phyloP scores from a whole-genome alignment of 2,113 vertebrate species.

The Bujurquina vittata region DNA sequence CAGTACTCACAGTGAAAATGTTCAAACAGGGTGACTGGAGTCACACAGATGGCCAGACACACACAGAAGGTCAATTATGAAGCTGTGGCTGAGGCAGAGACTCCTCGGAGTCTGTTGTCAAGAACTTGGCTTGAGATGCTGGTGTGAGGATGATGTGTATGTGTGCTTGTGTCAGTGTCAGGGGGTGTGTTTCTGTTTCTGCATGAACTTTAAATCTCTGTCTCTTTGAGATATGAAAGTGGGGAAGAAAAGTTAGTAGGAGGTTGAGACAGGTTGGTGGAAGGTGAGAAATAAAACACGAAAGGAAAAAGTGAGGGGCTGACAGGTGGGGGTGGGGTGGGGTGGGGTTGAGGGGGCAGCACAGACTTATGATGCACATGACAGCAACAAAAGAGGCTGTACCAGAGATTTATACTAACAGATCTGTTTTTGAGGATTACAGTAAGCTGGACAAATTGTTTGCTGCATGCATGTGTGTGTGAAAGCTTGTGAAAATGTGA shows the following conservation, averaged over 20 bases:
- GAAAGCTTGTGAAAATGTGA: too few relatives aligned
- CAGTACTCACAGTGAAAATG: constrained; percentile 33
- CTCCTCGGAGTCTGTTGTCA: constrained; percentile 62
- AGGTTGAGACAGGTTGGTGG: constrained; percentile 11
- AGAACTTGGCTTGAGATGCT: constrained; percentile 61
- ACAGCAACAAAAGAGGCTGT: constrained; percentile 7
- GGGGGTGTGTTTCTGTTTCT: constrained; percentile 21
- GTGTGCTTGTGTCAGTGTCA: constrained; percentile 20
- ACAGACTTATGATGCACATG: constrained; percentile 14
- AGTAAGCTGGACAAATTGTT: constrained; percentile 10
- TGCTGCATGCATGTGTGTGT: background rate
- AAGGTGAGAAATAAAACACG: background rate
- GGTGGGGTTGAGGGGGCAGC: background rate
- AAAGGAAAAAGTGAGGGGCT: background rate
- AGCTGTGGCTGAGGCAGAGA: constrained; percentile 66
- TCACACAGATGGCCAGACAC: constrained; percentile 60
- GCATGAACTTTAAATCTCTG: constrained; percentile 5
- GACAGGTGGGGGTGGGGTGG: background rate
- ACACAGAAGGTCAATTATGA: constrained; percentile 69
- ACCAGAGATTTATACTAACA: constrained; percentile 29
- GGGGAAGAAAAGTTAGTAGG: background rate
- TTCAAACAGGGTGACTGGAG: constrained; percentile 43
- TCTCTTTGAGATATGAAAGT: constrained; percentile 27
- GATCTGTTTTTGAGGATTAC: constrained; percentile 49
- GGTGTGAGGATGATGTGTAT: constrained; percentile 45